Evolutionary conservation across 2,797 vertebrate species (phyloP).

Genomic region (Sebastes trivittatus): DNA sequence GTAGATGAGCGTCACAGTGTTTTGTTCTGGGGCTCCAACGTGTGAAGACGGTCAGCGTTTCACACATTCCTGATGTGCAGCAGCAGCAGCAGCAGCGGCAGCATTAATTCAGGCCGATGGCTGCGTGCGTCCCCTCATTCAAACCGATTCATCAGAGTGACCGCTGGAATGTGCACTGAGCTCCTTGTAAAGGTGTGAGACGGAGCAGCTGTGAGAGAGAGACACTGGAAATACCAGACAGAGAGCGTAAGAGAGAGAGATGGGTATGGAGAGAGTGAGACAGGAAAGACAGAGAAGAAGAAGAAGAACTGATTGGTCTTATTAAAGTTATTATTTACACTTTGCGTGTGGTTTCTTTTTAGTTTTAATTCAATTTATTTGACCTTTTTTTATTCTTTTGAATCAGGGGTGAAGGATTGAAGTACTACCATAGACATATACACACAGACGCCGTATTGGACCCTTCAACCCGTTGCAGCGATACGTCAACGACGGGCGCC

Average conservation of each 20-base stretch:
- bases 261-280: background rate
- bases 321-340: background rate
- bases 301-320: background rate
- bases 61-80: constrained; percentile 56
- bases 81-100: no score
- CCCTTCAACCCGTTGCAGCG: no score
- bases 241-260: constrained; percentile 30
- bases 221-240: constrained; percentile 61
- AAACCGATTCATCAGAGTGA: constrained; percentile 57
- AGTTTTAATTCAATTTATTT: background rate
- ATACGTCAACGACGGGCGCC: no score
- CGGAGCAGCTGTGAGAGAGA: constrained; percentile 62
- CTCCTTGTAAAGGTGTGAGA: constrained; percentile 67
- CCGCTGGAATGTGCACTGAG: constrained; percentile 64
- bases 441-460: no score
- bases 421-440: no score
- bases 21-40: constrained; percentile 36
- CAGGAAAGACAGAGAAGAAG: constrained; percentile 1
- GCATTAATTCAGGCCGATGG: constrained; percentile 41
- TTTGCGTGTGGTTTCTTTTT: background rate
- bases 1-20: constrained; percentile 20
- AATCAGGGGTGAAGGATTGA: no score
- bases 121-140: constrained; percentile 45
- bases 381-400: background rate
- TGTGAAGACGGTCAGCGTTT: constrained; percentile 38